Evolutionary conservation across 23 tunicate genomes (phyloP).

Genomic region (Botrylloides violaceus): DNA sequence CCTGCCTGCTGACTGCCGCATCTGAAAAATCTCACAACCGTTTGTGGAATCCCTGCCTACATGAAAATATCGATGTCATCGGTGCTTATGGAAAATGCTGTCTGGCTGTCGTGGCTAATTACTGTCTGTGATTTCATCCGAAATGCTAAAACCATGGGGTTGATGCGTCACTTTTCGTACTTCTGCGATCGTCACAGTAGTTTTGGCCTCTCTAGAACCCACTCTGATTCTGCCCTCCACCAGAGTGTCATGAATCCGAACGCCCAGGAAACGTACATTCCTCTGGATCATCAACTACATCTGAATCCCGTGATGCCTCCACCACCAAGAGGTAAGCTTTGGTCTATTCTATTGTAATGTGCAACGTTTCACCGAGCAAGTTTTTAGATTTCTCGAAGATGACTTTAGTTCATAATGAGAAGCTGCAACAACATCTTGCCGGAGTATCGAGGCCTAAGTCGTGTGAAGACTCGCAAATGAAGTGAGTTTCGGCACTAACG

Average conservation of each 20-base stretch:
- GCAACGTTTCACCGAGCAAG: background rate
- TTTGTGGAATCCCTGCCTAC: too few relatives aligned
- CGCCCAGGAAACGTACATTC: slow-evolving; percentile 52
- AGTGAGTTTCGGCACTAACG: slow-evolving; percentile 7
- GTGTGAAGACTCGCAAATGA: slow-evolving; percentile 63
- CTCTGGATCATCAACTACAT: slow-evolving; percentile 24
- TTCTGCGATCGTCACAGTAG: slow-evolving; percentile 36
- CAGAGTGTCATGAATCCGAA: slow-evolving; percentile 92
- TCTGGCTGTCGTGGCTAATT: too few relatives aligned
- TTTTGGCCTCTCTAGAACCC: slow-evolving; percentile 97
- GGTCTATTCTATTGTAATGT: background rate
- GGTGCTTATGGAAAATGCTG: too few relatives aligned
- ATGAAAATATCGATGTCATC: too few relatives aligned
- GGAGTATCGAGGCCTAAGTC: slow-evolving; percentile 67
- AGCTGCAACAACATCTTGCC: slow-evolving; percentile 47
- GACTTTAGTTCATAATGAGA: slow-evolving; percentile 10
- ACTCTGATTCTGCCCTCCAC: slow-evolving; percentile 93
- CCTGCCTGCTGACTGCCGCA: background rate
- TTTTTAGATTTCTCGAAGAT: background rate
- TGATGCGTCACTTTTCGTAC: too few relatives aligned
- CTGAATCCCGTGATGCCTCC: slow-evolving; percentile 27
- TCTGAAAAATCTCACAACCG: slow-evolving; percentile 13
- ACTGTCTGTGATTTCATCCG: too few relatives aligned
- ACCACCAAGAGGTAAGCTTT: slow-evolving; percentile 54
- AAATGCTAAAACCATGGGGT: too few relatives aligned